phyloP scores from a whole-genome alignment of 2,797 vertebrate species.

The Pseudochaenichthys georgianus region DNA sequence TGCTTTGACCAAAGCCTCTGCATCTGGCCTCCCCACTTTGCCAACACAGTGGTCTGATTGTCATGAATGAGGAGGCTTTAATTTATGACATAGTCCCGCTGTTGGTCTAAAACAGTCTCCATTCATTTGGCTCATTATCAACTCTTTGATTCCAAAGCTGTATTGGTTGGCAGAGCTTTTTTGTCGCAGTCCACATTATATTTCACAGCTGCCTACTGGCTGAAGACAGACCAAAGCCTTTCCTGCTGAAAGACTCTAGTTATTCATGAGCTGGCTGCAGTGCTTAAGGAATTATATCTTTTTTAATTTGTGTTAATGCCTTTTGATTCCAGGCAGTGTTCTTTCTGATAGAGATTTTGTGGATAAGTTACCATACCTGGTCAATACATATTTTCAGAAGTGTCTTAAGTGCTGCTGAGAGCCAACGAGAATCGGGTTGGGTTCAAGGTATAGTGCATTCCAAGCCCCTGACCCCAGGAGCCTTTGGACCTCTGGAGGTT shows the following conservation, averaged over 20 bases:
- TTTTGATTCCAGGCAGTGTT: neutral
- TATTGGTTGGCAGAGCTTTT: neutral
- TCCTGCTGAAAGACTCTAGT: neutral
- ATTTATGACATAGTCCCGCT: neutral
- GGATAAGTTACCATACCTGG: neutral
- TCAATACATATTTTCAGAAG: neutral
- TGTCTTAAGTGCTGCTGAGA: neutral
- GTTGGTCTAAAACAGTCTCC: neutral
- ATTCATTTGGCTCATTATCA: neutral
- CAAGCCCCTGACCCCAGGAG: constrained; percentile 10
- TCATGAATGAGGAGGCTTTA: neutral
- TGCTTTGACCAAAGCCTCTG: neutral
- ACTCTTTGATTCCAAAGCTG: neutral
- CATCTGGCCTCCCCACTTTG: neutral
- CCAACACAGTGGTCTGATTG: neutral
- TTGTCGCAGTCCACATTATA: neutral
- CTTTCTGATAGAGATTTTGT: neutral
- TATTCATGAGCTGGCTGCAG: neutral
- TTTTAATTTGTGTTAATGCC: neutral
- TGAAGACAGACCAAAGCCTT: neutral
- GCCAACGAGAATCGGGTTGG: constrained; percentile 1
- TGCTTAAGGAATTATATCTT: neutral
- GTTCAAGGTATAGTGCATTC: constrained; percentile 13
- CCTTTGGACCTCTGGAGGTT: neutral
- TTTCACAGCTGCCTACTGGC: neutral